phyloP scores from a whole-genome alignment of 2,888 invertebrate genomes.

The Gortyna flavago region DNA sequence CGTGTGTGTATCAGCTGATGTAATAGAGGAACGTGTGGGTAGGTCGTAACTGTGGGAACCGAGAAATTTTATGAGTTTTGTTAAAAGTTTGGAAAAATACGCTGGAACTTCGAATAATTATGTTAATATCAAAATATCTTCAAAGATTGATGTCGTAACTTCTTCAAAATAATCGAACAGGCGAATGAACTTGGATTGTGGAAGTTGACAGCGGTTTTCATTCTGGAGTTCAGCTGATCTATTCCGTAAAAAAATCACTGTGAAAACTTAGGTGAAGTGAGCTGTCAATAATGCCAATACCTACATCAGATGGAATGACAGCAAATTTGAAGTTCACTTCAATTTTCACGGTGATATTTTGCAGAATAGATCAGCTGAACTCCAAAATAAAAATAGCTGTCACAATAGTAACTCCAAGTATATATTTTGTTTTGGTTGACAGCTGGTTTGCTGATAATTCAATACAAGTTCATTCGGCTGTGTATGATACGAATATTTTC shows the following conservation, averaged over 20 bases:
- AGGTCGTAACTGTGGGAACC: not conserved
- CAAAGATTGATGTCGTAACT: not conserved
- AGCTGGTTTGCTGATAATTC: not conserved
- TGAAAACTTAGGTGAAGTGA: not conserved
- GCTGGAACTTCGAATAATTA: not conserved
- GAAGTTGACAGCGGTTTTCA: too few relatives aligned
- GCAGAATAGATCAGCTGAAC: not conserved
- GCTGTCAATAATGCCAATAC: too few relatives aligned
- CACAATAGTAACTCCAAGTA: not conserved
- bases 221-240: not conserved
- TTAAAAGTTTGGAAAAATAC: constrained; percentile 12
- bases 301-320: not conserved
- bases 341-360: not conserved
- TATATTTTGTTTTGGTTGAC: not conserved
- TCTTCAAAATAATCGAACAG: not conserved
- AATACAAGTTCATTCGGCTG: not conserved
- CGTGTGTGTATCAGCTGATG: constrained; percentile 15
- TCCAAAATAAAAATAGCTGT: not conserved
- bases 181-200: not conserved
- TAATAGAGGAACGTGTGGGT: constrained; percentile 24
- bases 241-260: not conserved
- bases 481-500: not conserved
- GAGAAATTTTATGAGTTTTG: constrained; percentile 17
- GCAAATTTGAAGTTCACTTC: not conserved
- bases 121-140: not conserved